phyloP scores from a whole-genome alignment of 2,113 vertebrate species.

The Nothobranchius furzeri region DNA sequence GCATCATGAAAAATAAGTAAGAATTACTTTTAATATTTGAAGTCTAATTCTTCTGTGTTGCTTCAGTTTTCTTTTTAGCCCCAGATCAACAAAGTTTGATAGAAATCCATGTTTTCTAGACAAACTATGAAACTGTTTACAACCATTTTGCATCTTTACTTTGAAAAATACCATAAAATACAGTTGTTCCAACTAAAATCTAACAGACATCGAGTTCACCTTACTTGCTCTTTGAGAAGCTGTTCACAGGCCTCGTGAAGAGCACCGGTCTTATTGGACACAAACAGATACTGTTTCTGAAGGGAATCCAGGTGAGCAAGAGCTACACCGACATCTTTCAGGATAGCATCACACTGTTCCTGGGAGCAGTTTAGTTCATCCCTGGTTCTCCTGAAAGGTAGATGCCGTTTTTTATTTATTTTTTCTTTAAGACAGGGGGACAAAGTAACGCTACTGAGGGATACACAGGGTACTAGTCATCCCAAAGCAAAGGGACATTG shows the following conservation, averaged over 20 bases:
- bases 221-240: constrained; percentile 95
- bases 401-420: constrained; percentile 24
- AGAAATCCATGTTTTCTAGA: too few relatives aligned
- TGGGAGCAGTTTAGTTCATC: constrained; percentile 92
- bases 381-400: constrained; percentile 87
- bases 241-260: constrained; percentile 97
- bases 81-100: too few relatives aligned
- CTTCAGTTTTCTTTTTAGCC: too few relatives aligned
- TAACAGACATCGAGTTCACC: background rate
- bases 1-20: background rate
- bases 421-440: background rate
- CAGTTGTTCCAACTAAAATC: too few relatives aligned
- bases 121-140: background rate
- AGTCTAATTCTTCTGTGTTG: too few relatives aligned
- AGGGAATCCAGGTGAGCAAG: constrained; percentile 92
- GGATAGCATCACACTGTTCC: constrained; percentile 93
- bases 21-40: background rate
- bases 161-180: background rate
- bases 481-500: too few relatives aligned
- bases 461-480: background rate
- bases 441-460: background rate
- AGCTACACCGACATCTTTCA: constrained; percentile 89
- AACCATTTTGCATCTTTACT: background rate
- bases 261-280: constrained; percentile 95
- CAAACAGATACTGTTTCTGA: constrained; percentile 96